Evolutionary conservation across 1,140 invertebrate species (phyloP).

Genomic region (Carposina sasakii): DNA sequence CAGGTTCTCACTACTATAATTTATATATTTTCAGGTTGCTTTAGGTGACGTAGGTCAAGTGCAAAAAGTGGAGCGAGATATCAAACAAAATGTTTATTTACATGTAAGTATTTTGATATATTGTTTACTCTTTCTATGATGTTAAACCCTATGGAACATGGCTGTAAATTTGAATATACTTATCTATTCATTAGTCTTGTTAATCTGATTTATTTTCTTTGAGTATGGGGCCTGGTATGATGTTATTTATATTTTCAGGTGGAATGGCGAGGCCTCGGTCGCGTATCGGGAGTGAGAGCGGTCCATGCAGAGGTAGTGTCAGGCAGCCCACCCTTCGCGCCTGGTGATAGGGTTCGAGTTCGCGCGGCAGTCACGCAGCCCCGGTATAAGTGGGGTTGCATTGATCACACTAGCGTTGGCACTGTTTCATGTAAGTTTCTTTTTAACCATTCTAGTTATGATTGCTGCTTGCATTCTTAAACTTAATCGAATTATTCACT

Average conservation of each 20-base stretch:
- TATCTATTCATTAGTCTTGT: no score
- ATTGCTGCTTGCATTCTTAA: neutral
- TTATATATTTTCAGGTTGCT: conserved; percentile 58
- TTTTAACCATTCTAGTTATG: conserved; percentile 3
- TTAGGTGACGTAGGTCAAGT: conserved; percentile 64
- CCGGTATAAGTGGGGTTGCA: conserved; percentile 92
- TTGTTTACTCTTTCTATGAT: conserved; percentile 7
- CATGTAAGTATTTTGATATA: conserved; percentile 45
- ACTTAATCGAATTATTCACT: neutral
- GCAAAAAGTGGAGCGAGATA: conserved; percentile 61
- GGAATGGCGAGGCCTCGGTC: conserved; percentile 88
- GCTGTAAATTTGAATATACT: no score
- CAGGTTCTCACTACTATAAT: no score
- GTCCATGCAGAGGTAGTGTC: conserved; percentile 54
- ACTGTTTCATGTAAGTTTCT: conserved; percentile 79
- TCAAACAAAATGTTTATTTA: conserved; percentile 62
- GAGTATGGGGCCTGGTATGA: no score
- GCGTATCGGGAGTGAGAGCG: conserved; percentile 67
- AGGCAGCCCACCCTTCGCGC: conserved; percentile 74
- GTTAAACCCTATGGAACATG: no score
- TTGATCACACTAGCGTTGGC: conserved; percentile 87
- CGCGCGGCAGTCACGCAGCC: conserved; percentile 83
- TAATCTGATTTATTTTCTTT: no score
- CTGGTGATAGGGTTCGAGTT: conserved; percentile 87
- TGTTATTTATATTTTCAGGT: conserved; percentile 40